Evolutionary conservation across 2,113 vertebrate species (phyloP), one percentile per base, ranked within the genome.

Genomic region (Redunca redunca): DNA sequence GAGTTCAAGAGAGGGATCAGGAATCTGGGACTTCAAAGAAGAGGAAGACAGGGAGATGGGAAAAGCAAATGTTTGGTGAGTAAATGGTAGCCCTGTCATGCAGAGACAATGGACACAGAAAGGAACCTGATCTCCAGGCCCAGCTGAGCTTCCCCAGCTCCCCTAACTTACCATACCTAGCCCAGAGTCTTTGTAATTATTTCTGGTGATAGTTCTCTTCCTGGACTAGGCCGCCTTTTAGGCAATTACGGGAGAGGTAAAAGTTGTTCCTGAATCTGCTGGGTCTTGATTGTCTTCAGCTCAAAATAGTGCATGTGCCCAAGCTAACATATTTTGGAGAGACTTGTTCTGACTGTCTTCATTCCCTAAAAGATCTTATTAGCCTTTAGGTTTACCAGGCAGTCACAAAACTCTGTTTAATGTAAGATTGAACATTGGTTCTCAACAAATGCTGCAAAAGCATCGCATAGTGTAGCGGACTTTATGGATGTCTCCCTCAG

Each of bases 361-460:
- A 87, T 91, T 15, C 43, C 5, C n/a, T 84, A 67, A 80, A 94
- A 12, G 7, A 52, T 48, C 25, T 90, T 21, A 82, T 74, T 90
- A 77, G 28, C 36, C 21, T 92, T 90, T 67, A 80, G 10, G 25
- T 48, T 93, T 94, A 43, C 48, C 33, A 67, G 12, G 9, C 7
- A 53, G 25, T 81, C 48, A 43, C 11, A 85, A 91, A 84, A 46
- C 40, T 83, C 74, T 87, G 33, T 40, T 91, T 94, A 60, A 74
- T 67, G n/a, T 90, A 17, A 52, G 53, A 30, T 9, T 82, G 64
- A 95, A 88, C 46, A 90, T 3, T 46, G 26, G n/a, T 95, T 85
- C 95, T 87, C 67, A 81, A 13, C 57, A 91, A 93, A 64, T 90
- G 15, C 12, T 19, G 0, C 55, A 11, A 62, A 60, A 93, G 15